Evolutionary conservation across 1,140 invertebrate species (phyloP).

Genomic region (Telenomus remus): DNA sequence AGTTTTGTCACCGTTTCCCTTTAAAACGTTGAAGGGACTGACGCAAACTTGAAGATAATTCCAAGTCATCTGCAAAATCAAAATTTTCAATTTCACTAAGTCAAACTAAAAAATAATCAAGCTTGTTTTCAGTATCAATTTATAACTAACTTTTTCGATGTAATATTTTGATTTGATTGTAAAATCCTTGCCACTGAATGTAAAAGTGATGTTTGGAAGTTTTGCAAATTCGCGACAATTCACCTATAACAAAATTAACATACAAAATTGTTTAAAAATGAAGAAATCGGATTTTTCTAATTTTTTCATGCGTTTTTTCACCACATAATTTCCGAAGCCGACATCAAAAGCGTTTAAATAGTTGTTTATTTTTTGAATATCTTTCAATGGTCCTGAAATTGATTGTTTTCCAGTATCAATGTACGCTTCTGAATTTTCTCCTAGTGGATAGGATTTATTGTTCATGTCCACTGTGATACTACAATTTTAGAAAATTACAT

Average conservation of each 20-base stretch:
- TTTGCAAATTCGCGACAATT: constrained; percentile 76
- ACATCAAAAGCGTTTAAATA: constrained; percentile 80
- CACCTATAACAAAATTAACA: constrained; percentile 64
- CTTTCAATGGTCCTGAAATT: constrained; percentile 82
- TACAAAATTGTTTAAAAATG: neutral
- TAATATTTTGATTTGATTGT: constrained; percentile 82
- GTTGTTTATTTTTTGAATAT: constrained; percentile 82
- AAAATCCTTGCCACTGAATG: constrained; percentile 79
- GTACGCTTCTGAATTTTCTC: constrained; percentile 80
- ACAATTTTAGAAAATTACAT: constrained; percentile 26
- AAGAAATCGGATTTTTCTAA: no score
- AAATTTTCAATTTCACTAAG: no score
- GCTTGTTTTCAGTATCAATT: constrained; percentile 48
- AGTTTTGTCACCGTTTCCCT: neutral
- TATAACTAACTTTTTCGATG: constrained; percentile 76
- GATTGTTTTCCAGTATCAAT: constrained; percentile 88
- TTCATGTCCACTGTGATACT: constrained; percentile 69
- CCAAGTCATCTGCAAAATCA: constrained; percentile 55
- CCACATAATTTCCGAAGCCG: constrained; percentile 75
- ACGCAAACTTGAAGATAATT: constrained; percentile 56
- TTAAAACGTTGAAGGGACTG: constrained; percentile 54
- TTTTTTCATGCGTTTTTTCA: constrained; percentile 58
- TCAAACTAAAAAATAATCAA: no score
- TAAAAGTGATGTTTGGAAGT: constrained; percentile 82
- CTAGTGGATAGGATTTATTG: constrained; percentile 68